Percentiles rank a stretch among this genome's conserved stretches.
phyloP scores from a whole-genome alignment of 1,140 invertebrate species.

The Nasonia giraulti region DNA sequence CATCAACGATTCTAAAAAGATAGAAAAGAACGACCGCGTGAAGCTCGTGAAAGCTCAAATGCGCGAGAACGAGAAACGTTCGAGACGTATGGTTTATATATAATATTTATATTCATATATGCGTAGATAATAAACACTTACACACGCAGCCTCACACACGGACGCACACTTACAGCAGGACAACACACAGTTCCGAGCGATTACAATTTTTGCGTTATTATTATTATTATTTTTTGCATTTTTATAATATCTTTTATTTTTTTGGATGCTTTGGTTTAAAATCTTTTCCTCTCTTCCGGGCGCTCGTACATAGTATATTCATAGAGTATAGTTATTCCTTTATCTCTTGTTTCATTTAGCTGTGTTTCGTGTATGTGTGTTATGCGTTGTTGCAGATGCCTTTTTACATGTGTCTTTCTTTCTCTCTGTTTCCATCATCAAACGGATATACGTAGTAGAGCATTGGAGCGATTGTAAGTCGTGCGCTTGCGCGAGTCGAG shows the following conservation, averaged over 20 bases:
- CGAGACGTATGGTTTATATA: conserved; percentile 26
- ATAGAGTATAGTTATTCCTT: background rate
- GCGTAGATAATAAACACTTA: conserved; percentile 17
- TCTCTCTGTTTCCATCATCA: background rate
- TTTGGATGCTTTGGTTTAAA: conserved; percentile 2
- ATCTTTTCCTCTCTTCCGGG: background rate
- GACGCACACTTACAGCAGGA: conserved; percentile 15
- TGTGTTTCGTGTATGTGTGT: background rate
- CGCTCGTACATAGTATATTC: too few relatives aligned
- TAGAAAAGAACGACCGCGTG: conserved; percentile 41
- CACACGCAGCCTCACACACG: background rate
- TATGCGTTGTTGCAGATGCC: background rate
- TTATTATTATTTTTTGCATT: background rate
- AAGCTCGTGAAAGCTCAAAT: conserved; percentile 35
- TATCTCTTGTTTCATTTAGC: background rate
- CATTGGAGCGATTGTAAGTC: conserved; percentile 15
- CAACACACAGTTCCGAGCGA: conserved; percentile 14
- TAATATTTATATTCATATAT: conserved; percentile 6
- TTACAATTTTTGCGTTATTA: background rate
- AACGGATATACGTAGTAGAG: background rate
- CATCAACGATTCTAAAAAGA: conserved; percentile 30
- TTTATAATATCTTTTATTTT: conserved; percentile 11
- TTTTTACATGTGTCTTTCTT: too few relatives aligned
- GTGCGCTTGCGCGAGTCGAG: conserved; percentile 26
- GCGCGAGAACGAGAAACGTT: conserved; percentile 40